Base-by-base conservation (phyloP, 2,888 invertebrate species). In the Agrilus cyanescens region DNA sequence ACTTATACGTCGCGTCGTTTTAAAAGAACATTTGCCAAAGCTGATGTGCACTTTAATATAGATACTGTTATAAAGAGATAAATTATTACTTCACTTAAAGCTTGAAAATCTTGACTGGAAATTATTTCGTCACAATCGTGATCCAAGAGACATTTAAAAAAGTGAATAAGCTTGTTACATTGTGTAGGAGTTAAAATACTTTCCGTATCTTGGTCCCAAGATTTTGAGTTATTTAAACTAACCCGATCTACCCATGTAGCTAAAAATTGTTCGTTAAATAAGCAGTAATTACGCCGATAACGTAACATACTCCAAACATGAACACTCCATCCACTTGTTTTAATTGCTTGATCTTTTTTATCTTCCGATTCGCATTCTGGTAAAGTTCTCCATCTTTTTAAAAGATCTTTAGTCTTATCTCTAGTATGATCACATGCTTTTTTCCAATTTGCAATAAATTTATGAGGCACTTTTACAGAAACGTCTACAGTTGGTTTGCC, bases 171-270 rank as follows among this genome's bases (percentile, higher is more conserved):
- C 63, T 83, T 84, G 63, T 79, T 79, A 45, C 70, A 72, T 60
- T 82, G 83, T 37, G 78, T 75, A 36, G 72, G 62, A 49, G 79
- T 76, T 47, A 82, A 67, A 50, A 71, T 72, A 45, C 73, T 74
- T 43, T 71, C 69, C 48, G 73, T 72, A 50, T 74, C 65, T 37
- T 74, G 74, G 25, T 73, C 65, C 50, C 72, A 71, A 38, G 56
- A 53, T 46, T 63, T 61, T 48, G 71, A 71, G 45, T 77, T 69
- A 55, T 81, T 80, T 55, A 78, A 76, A 60, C 80, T 80, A 58
- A 76, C 81, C 40, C 82, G 71, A 63, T 81, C 82, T 46, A 83
- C 82, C 80, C 81, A 83, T 41, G 83, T 82, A 15, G 83, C 82
- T 83, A 62, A 42, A 54, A 56, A 48, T 47, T 45, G 43, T 37